Percentiles rank a stretch among this genome's conserved stretches.
Conservation (phyloP, 1,140 invertebrate genomes). For the Penaeus vannamei region DNA sequence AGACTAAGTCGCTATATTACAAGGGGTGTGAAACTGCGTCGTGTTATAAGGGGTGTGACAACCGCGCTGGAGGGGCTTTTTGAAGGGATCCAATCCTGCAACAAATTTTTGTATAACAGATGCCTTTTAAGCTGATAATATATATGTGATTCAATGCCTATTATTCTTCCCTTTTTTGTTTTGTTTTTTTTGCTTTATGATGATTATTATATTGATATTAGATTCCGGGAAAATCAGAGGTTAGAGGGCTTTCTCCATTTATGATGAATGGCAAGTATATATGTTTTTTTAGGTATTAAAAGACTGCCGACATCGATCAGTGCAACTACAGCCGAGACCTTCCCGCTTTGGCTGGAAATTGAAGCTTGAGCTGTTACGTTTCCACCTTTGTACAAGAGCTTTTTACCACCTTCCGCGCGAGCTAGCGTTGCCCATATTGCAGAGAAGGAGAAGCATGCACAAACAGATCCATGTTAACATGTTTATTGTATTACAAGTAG, state of each 20-base stretch:
- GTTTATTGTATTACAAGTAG: constrained; percentile 17
- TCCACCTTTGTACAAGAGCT: constrained; percentile 39
- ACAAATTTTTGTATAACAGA: constrained; percentile 17
- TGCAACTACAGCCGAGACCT: too few relatives aligned
- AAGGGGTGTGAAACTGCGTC: constrained; percentile 6
- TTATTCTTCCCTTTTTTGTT: not conserved
- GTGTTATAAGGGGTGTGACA: constrained; percentile 13
- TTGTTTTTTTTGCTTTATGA: constrained; percentile 26
- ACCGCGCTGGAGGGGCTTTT: not conserved
- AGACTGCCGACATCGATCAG: too few relatives aligned
- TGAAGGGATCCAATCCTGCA: constrained; percentile 47
- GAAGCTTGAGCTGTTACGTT: constrained; percentile 43
- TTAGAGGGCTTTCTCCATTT: constrained; percentile 57
- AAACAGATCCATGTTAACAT: constrained; percentile 34
- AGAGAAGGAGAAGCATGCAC: constrained; percentile 45
- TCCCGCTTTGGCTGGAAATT: not conserved
- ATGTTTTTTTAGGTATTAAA: too few relatives aligned
- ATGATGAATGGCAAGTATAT: not conserved
- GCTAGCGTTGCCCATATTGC: constrained; percentile 33
- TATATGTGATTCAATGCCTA: not conserved
- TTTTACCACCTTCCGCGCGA: not conserved
- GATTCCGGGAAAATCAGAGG: constrained; percentile 54
- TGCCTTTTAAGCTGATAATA: constrained; percentile 11
- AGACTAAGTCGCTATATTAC: not conserved
- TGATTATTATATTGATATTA: not conserved